Evolutionary conservation across 1,140 invertebrate species (phyloP).

Genomic region (Calycopis cecrops): DNA sequence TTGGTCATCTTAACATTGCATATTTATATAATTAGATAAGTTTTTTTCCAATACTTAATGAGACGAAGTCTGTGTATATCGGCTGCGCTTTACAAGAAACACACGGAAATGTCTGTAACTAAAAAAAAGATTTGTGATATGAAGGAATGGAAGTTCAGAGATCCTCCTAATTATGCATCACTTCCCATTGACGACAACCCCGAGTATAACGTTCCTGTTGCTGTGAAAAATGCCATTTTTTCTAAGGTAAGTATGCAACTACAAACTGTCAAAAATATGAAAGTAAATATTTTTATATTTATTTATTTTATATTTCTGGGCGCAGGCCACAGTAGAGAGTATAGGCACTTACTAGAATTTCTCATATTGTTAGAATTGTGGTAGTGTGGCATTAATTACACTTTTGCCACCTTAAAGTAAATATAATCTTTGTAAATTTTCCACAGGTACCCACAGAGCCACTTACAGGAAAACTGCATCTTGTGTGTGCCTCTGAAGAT

Average conservation of each 20-base stretch:
- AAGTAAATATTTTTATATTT: too few species aligned
- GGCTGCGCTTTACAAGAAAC: slow-evolving; percentile 33
- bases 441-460: slow-evolving; percentile 56
- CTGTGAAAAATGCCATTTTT: slow-evolving; percentile 61
- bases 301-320: too few species aligned
- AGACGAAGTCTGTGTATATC: slow-evolving; percentile 41
- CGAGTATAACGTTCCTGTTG: slow-evolving; percentile 53
- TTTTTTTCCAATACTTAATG: slow-evolving; percentile 26
- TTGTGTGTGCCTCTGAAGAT: slow-evolving; percentile 75
- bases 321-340: too few species aligned
- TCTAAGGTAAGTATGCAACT: slow-evolving; percentile 53
- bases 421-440: not conserved
- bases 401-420: too few species aligned
- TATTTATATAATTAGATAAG: too few species aligned
- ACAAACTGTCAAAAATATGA: too few species aligned
- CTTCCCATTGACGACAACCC: slow-evolving; percentile 55
- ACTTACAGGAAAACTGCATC: slow-evolving; percentile 42
- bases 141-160: slow-evolving; percentile 55
- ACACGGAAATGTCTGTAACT: slow-evolving; percentile 27
- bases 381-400: too few species aligned
- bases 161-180: slow-evolving; percentile 43
- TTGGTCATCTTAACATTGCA: too few species aligned
- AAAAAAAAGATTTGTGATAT: slow-evolving; percentile 44
- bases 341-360: too few species aligned
- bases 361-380: too few species aligned